phyloP scores from a whole-genome alignment of 2,888 invertebrate genomes.

The Amiota communis region DNA sequence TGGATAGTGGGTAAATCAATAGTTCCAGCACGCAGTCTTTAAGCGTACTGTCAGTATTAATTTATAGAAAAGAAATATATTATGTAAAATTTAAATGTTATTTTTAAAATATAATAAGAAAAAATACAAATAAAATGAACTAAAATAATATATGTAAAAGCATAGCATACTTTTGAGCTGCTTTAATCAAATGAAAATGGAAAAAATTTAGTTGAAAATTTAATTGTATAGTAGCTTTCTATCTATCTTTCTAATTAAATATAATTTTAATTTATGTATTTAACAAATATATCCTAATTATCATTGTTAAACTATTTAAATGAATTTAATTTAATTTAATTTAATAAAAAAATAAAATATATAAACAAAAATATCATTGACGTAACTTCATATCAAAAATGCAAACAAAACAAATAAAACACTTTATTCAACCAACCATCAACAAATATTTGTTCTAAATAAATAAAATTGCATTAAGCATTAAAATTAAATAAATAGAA shows the following conservation, averaged over 20 bases:
- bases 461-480: too few species aligned
- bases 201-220: too few species aligned
- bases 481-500: too few species aligned
- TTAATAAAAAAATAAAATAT: background rate
- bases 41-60: constrained; percentile 25
- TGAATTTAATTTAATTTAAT: background rate
- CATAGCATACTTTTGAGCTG: background rate
- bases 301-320: background rate
- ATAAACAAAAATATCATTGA: constrained; percentile 22
- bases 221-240: too few species aligned
- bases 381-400: constrained; percentile 10
- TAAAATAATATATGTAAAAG: too few species aligned
- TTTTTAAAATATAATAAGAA: too few species aligned
- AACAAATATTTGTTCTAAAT: constrained; percentile 30
- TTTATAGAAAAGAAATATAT: background rate
- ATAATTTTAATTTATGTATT: too few species aligned
- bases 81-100: too few species aligned
- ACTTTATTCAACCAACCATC: constrained; percentile 35
- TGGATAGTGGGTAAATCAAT: background rate
- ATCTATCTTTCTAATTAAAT: too few species aligned
- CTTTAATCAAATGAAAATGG: background rate
- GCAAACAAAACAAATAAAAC: constrained; percentile 20
- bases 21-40: constrained; percentile 1
- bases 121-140: too few species aligned
- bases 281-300: background rate